phyloP scores from a whole-genome alignment of 2,797 vertebrate species.

The Crenuchus spilurus region DNA sequence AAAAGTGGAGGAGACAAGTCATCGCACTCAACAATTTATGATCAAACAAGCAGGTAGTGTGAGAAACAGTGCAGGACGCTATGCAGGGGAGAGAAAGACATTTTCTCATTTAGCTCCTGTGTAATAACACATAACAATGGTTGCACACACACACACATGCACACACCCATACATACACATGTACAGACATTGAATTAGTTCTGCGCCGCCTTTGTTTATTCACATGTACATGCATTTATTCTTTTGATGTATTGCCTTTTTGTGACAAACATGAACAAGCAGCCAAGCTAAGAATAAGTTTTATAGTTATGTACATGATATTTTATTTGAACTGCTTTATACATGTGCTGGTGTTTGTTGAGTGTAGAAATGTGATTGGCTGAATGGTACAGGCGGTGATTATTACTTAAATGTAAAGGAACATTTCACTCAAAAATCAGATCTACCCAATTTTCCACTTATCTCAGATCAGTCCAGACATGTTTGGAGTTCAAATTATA shows the following conservation, averaged over 20 bases:
- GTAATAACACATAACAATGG: slow-evolving; percentile 87
- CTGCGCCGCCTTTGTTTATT: slow-evolving; percentile 40
- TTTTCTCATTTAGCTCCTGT: slow-evolving; percentile 83
- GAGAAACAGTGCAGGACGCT: slow-evolving; percentile 54
- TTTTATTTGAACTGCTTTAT: slow-evolving; percentile 77
- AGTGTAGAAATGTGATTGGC: background rate
- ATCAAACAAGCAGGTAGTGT: slow-evolving; percentile 89
- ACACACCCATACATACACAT: background rate
- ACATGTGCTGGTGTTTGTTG: slow-evolving; percentile 32
- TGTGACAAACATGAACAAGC: slow-evolving; percentile 81
- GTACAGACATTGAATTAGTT: slow-evolving; percentile 83
- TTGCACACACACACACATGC: slow-evolving; percentile 61
- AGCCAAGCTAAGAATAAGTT: slow-evolving; percentile 68
- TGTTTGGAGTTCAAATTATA: too few relatives aligned
- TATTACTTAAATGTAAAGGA: too few relatives aligned
- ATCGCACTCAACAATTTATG: slow-evolving; percentile 94
- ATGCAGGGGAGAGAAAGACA: slow-evolving; percentile 68
- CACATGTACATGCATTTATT: slow-evolving; percentile 69
- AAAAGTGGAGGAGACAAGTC: slow-evolving; percentile 96
- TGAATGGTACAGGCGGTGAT: background rate
- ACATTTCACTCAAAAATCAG: too few relatives aligned
- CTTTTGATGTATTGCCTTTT: slow-evolving; percentile 85
- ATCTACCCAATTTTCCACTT: too few relatives aligned
- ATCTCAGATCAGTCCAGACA: too few relatives aligned
- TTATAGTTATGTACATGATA: slow-evolving; percentile 86